Conservation (phyloP, 2,888 invertebrate genomes). For the Xylota segnis region DNA sequence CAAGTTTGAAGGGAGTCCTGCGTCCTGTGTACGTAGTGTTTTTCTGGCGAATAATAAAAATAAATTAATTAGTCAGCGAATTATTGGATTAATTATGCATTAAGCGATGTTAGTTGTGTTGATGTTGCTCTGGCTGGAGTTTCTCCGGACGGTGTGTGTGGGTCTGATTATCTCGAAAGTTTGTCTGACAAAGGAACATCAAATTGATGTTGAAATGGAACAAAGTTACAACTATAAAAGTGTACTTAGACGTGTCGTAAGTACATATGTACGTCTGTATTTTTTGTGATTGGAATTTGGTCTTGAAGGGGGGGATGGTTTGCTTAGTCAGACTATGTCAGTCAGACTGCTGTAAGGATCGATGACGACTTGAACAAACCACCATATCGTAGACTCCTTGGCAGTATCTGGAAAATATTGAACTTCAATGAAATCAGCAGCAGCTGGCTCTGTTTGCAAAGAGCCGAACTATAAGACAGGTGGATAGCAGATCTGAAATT, state of each 20-base stretch:
- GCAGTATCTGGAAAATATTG: no score
- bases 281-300: no score
- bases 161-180: constrained; percentile 7
- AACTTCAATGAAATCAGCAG: no score
- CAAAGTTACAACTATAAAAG: constrained; percentile 3
- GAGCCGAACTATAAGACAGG: no score
- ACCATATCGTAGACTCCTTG: no score
- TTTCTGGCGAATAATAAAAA: constrained; percentile 47
- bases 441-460: no score
- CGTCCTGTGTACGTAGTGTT: neutral
- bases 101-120: constrained; percentile 45
- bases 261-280: no score
- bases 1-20: neutral
- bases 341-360: no score
- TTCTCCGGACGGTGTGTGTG: neutral
- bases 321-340: no score
- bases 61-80: constrained; percentile 69
- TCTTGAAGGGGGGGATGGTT: no score
- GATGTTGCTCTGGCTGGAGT: constrained; percentile 27
- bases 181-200: neutral
- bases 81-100: constrained; percentile 67
- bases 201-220: constrained; percentile 20
- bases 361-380: no score
- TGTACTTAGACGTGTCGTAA: neutral
- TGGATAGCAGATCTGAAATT: no score